These are phyloP conservation scores for Tenodera sinensis DNA, from an alignment of 2,888 invertebrate genomes.

Conservation along the genomic window DNA sequence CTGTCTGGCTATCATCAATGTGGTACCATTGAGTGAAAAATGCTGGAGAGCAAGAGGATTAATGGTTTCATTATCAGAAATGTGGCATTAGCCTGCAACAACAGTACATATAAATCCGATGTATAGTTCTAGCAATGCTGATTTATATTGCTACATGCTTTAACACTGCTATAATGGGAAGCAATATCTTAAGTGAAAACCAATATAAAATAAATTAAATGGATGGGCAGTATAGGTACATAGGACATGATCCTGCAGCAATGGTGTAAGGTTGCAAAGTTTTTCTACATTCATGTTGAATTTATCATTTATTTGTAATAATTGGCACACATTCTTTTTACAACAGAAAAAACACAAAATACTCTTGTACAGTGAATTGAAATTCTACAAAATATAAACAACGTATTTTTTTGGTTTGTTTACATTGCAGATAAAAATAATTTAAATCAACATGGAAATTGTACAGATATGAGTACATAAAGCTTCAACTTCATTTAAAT, in stretches of 20 bases:
- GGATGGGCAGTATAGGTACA: no score
- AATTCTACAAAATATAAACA: slow-evolving; percentile 16
- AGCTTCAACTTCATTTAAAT: slow-evolving; percentile 8
- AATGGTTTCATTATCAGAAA: no score
- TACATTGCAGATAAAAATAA: slow-evolving; percentile 5
- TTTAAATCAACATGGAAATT: slow-evolving; percentile 2
- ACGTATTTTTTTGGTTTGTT: background rate
- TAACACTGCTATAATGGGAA: no score
- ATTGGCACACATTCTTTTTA: slow-evolving; percentile 30
- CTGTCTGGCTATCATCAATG: no score
- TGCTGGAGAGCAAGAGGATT: no score
- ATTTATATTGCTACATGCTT: no score
- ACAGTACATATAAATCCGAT: no score
- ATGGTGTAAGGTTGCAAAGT: background rate
- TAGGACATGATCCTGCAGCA: background rate
- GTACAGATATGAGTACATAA: slow-evolving; percentile 15
- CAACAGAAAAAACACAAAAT: slow-evolving; percentile 28
- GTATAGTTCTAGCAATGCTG: no score
- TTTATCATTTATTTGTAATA: slow-evolving; percentile 29
- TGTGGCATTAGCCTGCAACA: no score
- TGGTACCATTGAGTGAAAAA: no score
- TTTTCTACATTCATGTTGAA: background rate
- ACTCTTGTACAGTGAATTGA: slow-evolving; percentile 11
- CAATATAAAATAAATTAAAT: no score
- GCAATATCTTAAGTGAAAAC: no score